These are phyloP conservation scores for Nephrocerus scutellatus DNA, from an alignment of 2,888 invertebrate genomes.

Conservation along the genomic window DNA sequence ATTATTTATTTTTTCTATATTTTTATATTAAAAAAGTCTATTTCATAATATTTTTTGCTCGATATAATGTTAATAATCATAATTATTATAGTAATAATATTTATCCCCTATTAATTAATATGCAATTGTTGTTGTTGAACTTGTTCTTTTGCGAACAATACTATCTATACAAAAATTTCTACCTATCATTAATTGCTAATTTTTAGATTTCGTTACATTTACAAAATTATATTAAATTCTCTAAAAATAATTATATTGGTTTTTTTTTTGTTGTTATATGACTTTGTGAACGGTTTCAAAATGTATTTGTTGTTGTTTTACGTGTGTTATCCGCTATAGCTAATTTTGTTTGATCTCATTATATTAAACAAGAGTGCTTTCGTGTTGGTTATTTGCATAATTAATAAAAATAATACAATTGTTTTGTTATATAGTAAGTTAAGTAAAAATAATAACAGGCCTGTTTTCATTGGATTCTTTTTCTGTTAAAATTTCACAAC, in stretches of 20 bases:
- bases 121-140: constrained; percentile 18
- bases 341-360: too few species aligned
- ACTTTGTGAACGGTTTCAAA: too few species aligned
- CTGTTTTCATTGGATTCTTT: too few species aligned
- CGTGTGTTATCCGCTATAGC: too few species aligned
- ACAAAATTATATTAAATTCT: constrained; percentile 22
- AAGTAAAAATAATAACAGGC: too few species aligned
- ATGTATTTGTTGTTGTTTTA: too few species aligned
- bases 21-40: too few species aligned
- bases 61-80: constrained; percentile 19
- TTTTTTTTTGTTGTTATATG: too few species aligned
- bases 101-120: constrained; percentile 20
- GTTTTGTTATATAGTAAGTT: constrained; percentile 15
- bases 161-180: constrained; percentile 33
- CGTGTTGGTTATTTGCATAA: constrained; percentile 22
- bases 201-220: constrained; percentile 17
- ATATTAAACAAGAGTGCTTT: constrained; percentile 22
- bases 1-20: too few species aligned
- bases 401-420: constrained; percentile 23
- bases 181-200: constrained; percentile 17
- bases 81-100: too few species aligned
- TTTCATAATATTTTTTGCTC: constrained; percentile 16
- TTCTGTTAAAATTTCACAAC: constrained; percentile 44
- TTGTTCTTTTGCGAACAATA: constrained; percentile 32
- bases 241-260: too few species aligned